Evolutionary conservation across 1,140 invertebrate species (phyloP), one percentile per base, ranked within the genome.

Genomic region (Pomacea maculata): DNA sequence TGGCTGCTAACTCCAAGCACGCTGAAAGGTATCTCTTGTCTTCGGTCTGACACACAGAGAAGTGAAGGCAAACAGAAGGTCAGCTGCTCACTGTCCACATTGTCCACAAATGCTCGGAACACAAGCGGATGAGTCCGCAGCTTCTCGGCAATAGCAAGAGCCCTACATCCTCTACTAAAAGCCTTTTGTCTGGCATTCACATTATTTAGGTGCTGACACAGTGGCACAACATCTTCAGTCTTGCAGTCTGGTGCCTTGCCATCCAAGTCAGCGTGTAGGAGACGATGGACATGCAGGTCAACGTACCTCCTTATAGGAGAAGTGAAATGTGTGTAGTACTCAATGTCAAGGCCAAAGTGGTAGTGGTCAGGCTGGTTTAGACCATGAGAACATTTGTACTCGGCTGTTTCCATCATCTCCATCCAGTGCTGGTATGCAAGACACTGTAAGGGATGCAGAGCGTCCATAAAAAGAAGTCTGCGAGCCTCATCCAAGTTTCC

Each of bases 381-480:
- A 6, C 77, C 77, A 54, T 70, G 70, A 67, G 81, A 78, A 68
- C 81, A 85, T 57, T 64, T 76, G 68, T 82, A 93, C 90, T 98
- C 97, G n/a, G 98, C 96, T 87, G 73, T 71, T 64, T 83, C 81
- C 68, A 85, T 81, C 65, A 84, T 67, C 2, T 61, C 70, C 21
- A 85, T 57, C 82, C 82, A 85, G 52, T 83, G 77, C 21, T 73
- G 55, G 97, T 93, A 65, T 97, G 94, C 91, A 97, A 97, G 1
- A 96, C 93, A 93, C 97, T 98, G 80, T 96, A 93, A 86, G 96
- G 92, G 86, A 98, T 98, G 1, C 96, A 97, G 52, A 95, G 97
- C 19, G 96, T 98, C 88, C 97, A 97, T 92, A 97, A 96, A 17
- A 96, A 97, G 88, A 97, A 98, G 64, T 96, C 92, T 15, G 94